Evolutionary conservation across 2,888 invertebrate species (phyloP), one percentile per base, ranked within the genome.

Genomic region (Bugulina stolonifera): DNA sequence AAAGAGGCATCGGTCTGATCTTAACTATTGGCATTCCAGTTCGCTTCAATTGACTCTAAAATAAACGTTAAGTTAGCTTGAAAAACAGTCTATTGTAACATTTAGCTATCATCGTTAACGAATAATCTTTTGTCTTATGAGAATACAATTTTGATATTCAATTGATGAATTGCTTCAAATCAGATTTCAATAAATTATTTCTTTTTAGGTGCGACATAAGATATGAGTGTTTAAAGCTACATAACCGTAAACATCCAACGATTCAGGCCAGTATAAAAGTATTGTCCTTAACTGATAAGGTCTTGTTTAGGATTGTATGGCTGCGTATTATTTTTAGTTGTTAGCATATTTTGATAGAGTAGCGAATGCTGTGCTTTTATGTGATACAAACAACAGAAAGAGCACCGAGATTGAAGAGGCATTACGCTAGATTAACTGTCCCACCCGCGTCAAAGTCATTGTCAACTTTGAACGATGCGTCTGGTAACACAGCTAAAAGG

Each of bases 1-100:
- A 64, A 64, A 64, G 64, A 64, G 64, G 64, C 64, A 64, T 64
- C 64, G 64, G 64, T 34, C 27, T 29, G 64, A 64, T 32, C 43
- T 43, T 18, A 18, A 43, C 43, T 10, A 18, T 18, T 43, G 18
- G 64, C 64, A 64, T 64, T 64, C 64, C 64, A 64, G 32, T 64
- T 29, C 32, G 64, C 27, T 34, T 32, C 5, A 27, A 32, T 64
- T 32, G 32, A 32, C 64, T 64, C 64, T 3, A 5, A 25, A 23
- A 57, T 57, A 57, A 57, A 57, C 57, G n/a, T 5, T 25, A 5
- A 14, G 5, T 14, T 64, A 32, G 25, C 2, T 64, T 64, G 14
- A 34, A 22, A 64, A 64, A 34, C 64, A 64, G 2, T 27, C 18
- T 32, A 25, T 64, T 64, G 64, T 64, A 64, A 64, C 64, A 29